Conservation (phyloP, 2,888 invertebrate species). For the Drosophila tripunctata region DNA sequence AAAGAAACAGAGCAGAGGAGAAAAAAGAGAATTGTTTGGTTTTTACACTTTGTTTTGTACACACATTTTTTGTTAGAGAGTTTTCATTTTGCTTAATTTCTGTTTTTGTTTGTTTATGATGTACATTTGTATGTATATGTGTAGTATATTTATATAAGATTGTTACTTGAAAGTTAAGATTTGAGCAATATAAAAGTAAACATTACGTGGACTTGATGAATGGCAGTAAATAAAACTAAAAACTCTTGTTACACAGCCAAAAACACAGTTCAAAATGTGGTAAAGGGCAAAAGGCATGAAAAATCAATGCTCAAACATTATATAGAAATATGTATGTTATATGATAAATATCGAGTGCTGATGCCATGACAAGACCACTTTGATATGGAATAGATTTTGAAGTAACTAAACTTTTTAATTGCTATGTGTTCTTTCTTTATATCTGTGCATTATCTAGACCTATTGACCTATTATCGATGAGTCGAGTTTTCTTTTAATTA, state of each 20-base stretch:
- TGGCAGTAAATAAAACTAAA: constrained; percentile 23
- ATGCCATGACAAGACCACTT: no score
- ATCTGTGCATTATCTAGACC: constrained; percentile 9
- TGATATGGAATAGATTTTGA: no score
- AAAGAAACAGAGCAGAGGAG: constrained; percentile 79
- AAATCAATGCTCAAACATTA: background rate
- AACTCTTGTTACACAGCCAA: constrained; percentile 41
- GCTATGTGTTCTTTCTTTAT: no score
- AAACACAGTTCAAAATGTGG: constrained; percentile 36
- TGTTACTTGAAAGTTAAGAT: constrained; percentile 22
- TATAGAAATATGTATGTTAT: background rate
- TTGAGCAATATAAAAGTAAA: constrained; percentile 16
- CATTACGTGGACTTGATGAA: constrained; percentile 19
- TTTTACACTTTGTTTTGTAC: constrained; percentile 78
- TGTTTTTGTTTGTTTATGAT: constrained; percentile 12
- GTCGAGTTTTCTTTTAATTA: background rate
- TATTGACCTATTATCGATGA: constrained; percentile 21
- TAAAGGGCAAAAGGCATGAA: constrained; percentile 23
- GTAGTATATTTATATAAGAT: background rate
- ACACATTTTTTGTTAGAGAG: constrained; percentile 64
- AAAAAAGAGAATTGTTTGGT: constrained; percentile 74
- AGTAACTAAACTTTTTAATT: no score
- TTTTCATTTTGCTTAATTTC: constrained; percentile 38
- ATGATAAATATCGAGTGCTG: background rate
- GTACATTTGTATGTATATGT: constrained; percentile 14